These are phyloP conservation scores for Pegoplata infirma DNA, from an alignment of 2,888 invertebrate species.

Conservation along the genomic window DNA sequence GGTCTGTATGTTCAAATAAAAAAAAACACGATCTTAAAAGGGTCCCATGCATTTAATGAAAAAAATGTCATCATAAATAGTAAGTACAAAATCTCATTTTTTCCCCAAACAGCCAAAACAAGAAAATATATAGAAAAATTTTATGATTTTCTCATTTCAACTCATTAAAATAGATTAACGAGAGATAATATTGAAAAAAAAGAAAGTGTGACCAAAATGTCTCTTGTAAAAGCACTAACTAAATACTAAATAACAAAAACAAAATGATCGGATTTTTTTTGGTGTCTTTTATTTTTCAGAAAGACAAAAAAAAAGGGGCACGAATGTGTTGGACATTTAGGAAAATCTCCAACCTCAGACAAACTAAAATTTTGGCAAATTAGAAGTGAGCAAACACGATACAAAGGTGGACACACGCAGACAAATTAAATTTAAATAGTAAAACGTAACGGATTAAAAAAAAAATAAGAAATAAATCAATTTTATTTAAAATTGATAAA, in stretches of 20 bases:
- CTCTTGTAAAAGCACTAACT: conserved; percentile 48
- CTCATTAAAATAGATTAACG: conserved; percentile 49
- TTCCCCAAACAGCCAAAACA: not conserved
- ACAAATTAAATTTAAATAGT: conserved; percentile 52
- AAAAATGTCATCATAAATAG: too few relatives aligned
- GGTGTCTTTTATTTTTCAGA: conserved; percentile 38
- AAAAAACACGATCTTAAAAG: too few relatives aligned
- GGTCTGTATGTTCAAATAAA: too few relatives aligned
- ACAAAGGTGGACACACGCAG: conserved; percentile 72
- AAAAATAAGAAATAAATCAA: not conserved
- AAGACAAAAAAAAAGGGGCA: conserved; percentile 58
- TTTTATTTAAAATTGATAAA: conserved; percentile 8
- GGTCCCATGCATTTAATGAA: too few relatives aligned
- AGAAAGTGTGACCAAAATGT: conserved; percentile 56
- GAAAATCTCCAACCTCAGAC: conserved; percentile 62
- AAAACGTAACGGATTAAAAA: conserved; percentile 38
- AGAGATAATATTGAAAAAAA: conserved; percentile 57
- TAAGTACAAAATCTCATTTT: too few relatives aligned
- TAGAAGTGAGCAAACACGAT: conserved; percentile 75
- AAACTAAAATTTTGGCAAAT: conserved; percentile 67
- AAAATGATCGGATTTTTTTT: conserved; percentile 49
- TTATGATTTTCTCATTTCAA: conserved; percentile 46
- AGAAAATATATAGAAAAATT: not conserved
- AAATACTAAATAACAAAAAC: conserved; percentile 49
- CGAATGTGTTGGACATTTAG: conserved; percentile 60